Conservation (phyloP, 2,797 vertebrate species). For the Esox lucius region DNA sequence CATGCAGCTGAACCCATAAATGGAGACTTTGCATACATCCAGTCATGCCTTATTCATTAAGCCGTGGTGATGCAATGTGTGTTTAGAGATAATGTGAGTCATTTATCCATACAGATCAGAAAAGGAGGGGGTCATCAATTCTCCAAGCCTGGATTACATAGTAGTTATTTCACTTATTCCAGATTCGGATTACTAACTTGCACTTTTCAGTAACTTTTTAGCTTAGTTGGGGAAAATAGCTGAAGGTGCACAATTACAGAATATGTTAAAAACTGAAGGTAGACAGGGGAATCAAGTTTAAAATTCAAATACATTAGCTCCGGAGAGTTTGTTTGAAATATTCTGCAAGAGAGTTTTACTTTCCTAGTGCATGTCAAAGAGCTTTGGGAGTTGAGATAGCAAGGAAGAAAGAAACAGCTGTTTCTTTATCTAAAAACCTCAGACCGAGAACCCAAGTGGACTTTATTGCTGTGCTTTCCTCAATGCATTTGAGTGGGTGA, state of each 20-base stretch:
- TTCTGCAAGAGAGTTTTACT: conserved; percentile 39
- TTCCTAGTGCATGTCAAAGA: conserved; percentile 42
- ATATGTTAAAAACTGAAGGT: neutral
- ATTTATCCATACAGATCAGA: conserved; percentile 28
- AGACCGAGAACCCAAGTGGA: conserved; percentile 50
- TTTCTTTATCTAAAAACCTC: conserved; percentile 62
- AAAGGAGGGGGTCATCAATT: conserved; percentile 20
- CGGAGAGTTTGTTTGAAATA: conserved; percentile 9
- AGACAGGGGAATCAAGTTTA: neutral
- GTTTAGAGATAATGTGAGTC: conserved; percentile 27
- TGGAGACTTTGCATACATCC: conserved; percentile 6
- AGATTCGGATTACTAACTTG: no score
- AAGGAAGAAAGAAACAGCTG: conserved; percentile 60
- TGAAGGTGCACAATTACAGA: neutral
- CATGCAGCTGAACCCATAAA: conserved; percentile 19
- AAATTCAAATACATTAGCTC: neutral
- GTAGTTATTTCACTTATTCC: no score
- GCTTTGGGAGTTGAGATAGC: conserved; percentile 54
- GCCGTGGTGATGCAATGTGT: neutral
- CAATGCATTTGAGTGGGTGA: conserved; percentile 33
- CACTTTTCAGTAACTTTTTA: neutral
- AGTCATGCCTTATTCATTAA: conserved; percentile 19
- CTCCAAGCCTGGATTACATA: no score
- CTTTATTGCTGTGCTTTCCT: conserved; percentile 34
- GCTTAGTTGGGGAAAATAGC: neutral